phyloP scores from a whole-genome alignment of 2,113 vertebrate species.

The Todiramphus saurophagus region DNA sequence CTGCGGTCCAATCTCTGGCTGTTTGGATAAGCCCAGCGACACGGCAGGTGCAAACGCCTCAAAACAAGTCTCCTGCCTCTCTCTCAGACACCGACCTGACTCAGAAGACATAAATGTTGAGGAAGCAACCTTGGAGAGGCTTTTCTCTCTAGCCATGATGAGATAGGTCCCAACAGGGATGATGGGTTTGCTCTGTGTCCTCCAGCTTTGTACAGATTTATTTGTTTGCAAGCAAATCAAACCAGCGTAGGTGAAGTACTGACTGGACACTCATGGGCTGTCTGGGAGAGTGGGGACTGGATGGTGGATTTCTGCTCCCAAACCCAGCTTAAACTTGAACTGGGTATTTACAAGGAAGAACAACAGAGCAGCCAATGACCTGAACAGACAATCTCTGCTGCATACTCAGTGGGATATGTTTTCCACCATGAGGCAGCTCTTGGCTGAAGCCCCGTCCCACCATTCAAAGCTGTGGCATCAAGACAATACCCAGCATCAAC shows the following conservation, averaged over 20 bases:
- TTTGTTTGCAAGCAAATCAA: background rate
- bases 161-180: background rate
- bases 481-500: background rate
- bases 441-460: background rate
- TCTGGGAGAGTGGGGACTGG: background rate
- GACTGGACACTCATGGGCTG: background rate
- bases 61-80: constrained; percentile 6
- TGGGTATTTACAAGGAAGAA: background rate
- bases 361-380: fast-evolving
- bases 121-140: background rate
- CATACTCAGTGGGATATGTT: fast-evolving
- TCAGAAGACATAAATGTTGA: background rate
- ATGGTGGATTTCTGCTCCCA: background rate
- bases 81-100: background rate
- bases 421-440: background rate
- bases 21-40: constrained; percentile 56
- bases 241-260: background rate
- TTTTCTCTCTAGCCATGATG: background rate
- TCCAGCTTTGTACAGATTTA: background rate
- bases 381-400: background rate
- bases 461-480: background rate
- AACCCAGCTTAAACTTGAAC: background rate
- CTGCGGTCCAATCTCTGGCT: constrained; percentile 26
- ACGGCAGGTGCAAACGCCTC: constrained; percentile 65
- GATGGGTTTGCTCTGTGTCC: background rate